Conservation (phyloP, 2,888 invertebrate species). For the Trissolcus brochymenae region DNA sequence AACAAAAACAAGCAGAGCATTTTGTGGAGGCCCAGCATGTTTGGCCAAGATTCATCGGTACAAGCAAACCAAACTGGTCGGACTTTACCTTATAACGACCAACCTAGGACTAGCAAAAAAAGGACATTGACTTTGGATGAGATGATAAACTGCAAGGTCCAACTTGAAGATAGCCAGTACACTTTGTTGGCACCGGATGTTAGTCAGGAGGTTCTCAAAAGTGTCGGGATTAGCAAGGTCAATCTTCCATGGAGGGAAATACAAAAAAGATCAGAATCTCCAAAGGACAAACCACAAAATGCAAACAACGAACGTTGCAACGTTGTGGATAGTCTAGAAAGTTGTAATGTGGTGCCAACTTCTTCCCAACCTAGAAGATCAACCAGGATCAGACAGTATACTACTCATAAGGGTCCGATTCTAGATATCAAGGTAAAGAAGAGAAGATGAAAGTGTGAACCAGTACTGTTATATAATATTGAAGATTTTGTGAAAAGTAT, state of each 20-base stretch:
- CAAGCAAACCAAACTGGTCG: constrained; percentile 20
- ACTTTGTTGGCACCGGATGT: constrained; percentile 62
- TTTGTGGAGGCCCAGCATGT: constrained; percentile 19
- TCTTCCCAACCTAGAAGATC: constrained; percentile 49
- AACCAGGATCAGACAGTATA: constrained; percentile 64
- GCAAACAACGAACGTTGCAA: not conserved
- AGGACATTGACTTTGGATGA: constrained; percentile 56
- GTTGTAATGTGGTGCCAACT: not conserved
- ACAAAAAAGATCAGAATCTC: constrained; percentile 25
- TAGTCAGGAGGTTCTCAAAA: constrained; percentile 58
- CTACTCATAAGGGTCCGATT: constrained; percentile 73
- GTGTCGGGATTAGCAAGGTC: constrained; percentile 64
- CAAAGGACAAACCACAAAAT: constrained; percentile 14
- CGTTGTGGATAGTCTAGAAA: not conserved
- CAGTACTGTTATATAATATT: no score
- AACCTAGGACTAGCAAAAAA: constrained; percentile 45
- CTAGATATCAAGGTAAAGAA: constrained; percentile 74
- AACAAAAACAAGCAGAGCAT: constrained; percentile 9
- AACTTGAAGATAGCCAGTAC: constrained; percentile 67
- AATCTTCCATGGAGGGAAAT: constrained; percentile 46
- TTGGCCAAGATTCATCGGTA: constrained; percentile 13
- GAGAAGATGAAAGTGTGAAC: constrained; percentile 13
- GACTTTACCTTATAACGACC: constrained; percentile 29
- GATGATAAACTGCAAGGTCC: constrained; percentile 69
- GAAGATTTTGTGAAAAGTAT: no score